A percentile compares a stretch with the other conserved stretches of the same genome.
Evolutionary conservation across 2,797 vertebrate genomes (phyloP).

Genomic region (Adelosebastes latens): DNA sequence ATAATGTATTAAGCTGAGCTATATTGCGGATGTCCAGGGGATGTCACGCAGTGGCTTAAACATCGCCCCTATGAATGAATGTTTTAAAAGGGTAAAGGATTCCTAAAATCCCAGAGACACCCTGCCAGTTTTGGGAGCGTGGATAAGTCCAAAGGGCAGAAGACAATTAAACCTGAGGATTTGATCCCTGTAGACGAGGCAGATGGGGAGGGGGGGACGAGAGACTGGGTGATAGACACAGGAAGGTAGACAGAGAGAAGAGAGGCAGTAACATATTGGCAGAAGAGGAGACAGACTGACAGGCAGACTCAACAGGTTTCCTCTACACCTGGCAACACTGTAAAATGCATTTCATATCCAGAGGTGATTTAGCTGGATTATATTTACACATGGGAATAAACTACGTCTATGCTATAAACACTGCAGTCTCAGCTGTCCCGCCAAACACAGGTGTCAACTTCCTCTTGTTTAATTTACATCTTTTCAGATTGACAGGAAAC

Average conservation of each 20-base stretch:
- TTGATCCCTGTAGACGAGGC: slow-evolving; percentile 30
- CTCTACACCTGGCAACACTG: slow-evolving; percentile 21
- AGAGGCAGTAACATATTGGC: neutral
- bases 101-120: slow-evolving; percentile 45
- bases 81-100: slow-evolving; percentile 43
- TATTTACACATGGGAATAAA: slow-evolving; percentile 21
- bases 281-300: slow-evolving; percentile 26
- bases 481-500: neutral
- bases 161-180: slow-evolving; percentile 64
- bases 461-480: neutral
- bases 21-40: slow-evolving; percentile 32
- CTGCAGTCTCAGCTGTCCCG: neutral
- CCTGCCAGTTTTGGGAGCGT: slow-evolving; percentile 8
- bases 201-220: neutral
- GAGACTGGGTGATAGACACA: neutral
- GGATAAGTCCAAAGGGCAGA: slow-evolving; percentile 45
- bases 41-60: slow-evolving; percentile 50
- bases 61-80: slow-evolving; percentile 41
- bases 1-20: slow-evolving; percentile 57
- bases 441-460: slow-evolving; percentile 1
- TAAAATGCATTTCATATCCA: slow-evolving; percentile 21
- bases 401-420: neutral
- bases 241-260: neutral
- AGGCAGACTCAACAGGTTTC: slow-evolving; percentile 31
- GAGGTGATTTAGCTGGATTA: slow-evolving; percentile 21